A percentile compares a stretch with the other conserved stretches of the same genome.
These are phyloP conservation scores for Branchinecta sandiegonensis DNA, from an alignment of 2,888 invertebrate species.

Conservation along the genomic window DNA sequence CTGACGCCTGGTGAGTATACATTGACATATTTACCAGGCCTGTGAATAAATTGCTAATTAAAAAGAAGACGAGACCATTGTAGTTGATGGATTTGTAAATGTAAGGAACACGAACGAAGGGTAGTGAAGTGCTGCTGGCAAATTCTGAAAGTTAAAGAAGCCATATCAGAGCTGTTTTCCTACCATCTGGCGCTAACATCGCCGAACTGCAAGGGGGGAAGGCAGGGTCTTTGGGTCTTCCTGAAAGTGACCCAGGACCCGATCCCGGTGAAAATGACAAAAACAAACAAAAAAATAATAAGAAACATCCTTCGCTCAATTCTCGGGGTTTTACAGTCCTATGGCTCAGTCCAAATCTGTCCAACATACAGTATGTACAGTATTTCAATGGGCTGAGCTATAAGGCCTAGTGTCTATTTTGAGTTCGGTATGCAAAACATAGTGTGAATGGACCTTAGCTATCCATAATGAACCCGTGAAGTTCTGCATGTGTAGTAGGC, in stretches of 20 bases:
- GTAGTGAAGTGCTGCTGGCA: neutral
- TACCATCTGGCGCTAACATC: slow-evolving; percentile 17
- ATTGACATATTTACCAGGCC: slow-evolving; percentile 61
- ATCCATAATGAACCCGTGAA: no score
- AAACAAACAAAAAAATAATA: neutral
- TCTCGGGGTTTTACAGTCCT: no score
- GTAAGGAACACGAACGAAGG: slow-evolving; percentile 22
- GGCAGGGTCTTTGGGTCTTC: neutral
- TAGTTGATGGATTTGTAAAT: slow-evolving; percentile 56
- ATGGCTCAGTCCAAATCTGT: no score
- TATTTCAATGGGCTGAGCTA: no score
- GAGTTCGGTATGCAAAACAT: no score
- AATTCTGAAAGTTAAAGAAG: slow-evolving; percentile 36
- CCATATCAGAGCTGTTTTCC: slow-evolving; percentile 20
- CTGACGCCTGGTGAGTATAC: slow-evolving; percentile 38
- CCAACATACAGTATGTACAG: no score
- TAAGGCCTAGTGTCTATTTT: no score
- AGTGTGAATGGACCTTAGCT: no score
- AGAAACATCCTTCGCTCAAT: neutral
- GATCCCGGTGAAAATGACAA: neutral
- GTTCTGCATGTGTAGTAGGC: no score
- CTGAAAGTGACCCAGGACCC: neutral
- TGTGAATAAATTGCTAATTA: slow-evolving; percentile 66
- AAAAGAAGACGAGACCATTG: slow-evolving; percentile 69
- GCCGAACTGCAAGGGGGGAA: slow-evolving; percentile 28